Evolutionary conservation across 2,888 invertebrate species (phyloP), one percentile per base, ranked within the genome.

Genomic region (Eupithecia tripunctaria): DNA sequence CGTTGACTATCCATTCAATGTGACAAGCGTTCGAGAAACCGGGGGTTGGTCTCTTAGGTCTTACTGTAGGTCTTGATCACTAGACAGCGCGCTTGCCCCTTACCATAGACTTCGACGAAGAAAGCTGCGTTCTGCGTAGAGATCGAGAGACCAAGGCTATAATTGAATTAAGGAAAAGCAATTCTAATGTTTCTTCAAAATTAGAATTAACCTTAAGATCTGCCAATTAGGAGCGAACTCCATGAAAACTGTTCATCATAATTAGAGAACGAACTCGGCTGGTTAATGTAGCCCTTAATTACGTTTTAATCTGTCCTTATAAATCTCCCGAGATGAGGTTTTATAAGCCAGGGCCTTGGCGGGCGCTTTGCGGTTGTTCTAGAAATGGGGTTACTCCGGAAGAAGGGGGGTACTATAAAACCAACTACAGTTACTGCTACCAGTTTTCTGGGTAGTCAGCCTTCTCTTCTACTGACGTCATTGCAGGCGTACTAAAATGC

Each of bases 251-350:
- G 68, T 72, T 56, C 29, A 47, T 74, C 72, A 74, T 71, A 74
- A 74, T 77, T 67, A 72, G 51, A 56, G 65, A 77, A 72, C 73
- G 68, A 77, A 72, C 74, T 74, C 60, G 41, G 27, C 76, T 71
- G 71, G 68, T 67, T 66, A 72, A 72, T 73, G 74, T 71, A 47
- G 72, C 68, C 69, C 67, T 74, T 76, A 68, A 77, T 78, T 78
- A 43, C 70, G 68, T 77, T 76, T 74, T 73, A 73, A 72, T 75
- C 76, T 32, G 62, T 29, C 62, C 21, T 21, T 70, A 25, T 70
- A 38, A 47, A 65, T 69, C 66, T 70, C 41, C 10, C 32, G 47
- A 62, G 71, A 67, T 67, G 62, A 38, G 56, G 29, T 51, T 67
- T 59, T 59, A 32, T 29, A 62, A 43, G 41, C 38, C 62, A 41